A percentile compares a stretch with the other conserved stretches of the same genome.
These are phyloP conservation scores for Acromyrmex echinatior DNA, from an alignment of 1,140 invertebrate genomes.

Conservation along the genomic window DNA sequence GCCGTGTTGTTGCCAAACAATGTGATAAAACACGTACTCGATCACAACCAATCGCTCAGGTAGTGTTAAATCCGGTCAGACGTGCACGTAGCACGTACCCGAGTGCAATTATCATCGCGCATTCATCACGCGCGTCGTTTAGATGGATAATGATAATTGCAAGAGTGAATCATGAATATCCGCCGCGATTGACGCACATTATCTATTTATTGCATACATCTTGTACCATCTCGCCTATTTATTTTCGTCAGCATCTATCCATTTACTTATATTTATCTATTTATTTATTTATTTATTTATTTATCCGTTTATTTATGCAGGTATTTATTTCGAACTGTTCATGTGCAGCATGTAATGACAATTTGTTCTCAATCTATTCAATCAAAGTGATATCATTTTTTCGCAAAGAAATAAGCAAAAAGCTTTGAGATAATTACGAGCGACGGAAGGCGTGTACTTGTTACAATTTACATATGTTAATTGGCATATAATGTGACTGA, in stretches of 20 bases:
- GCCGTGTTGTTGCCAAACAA: conserved; percentile 59
- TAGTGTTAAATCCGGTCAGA: conserved; percentile 20
- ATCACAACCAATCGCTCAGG: conserved; percentile 19
- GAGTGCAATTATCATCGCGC: conserved; percentile 39
- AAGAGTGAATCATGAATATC: conserved; percentile 35
- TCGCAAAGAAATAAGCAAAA: not conserved
- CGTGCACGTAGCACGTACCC: conserved; percentile 2
- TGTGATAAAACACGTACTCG: conserved; percentile 57
- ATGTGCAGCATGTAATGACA: not conserved
- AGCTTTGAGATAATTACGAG: conserved; percentile 10
- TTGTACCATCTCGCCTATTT: conserved; percentile 24
- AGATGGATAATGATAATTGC: conserved; percentile 45
- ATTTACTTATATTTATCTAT: conserved; percentile 33
- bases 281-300: conserved; percentile 22
- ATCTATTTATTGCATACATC: conserved; percentile 36
- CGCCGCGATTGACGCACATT: conserved; percentile 20
- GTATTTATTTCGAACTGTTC: conserved; percentile 24
- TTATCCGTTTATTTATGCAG: conserved; percentile 2
- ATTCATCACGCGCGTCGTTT: conserved; percentile 31
- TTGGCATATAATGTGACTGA: conserved; percentile 22
- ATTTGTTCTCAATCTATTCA: not conserved
- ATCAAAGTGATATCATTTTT: not conserved
- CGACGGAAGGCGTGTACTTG: not conserved
- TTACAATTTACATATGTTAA: conserved; percentile 39
- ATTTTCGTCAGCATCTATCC: conserved; percentile 37